Base-by-base conservation (phyloP, 1,140 invertebrate genomes). In the Anastatus disparis region DNA sequence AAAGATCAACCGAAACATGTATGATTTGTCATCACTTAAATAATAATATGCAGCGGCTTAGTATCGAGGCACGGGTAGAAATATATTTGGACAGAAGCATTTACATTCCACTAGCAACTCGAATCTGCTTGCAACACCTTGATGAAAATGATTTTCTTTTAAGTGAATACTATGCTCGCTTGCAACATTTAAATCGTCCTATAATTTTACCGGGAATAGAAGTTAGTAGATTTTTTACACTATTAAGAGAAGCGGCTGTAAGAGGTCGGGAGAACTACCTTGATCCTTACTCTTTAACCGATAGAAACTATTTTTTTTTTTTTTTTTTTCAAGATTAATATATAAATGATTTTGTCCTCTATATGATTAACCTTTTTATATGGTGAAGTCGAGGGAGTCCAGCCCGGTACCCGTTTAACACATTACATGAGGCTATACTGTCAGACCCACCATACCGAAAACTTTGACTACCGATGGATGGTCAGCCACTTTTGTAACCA, bases 231-330 rank as follows among this genome's bases (percentile, higher is more conserved):
- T 48, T 46, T 29, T 17, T 44, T 67, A 29, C 12, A 31, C 24
- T 56, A 56, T 17, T 67, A 35, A 35, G 53, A 53, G 35, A 64
- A 64, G 27, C 12, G 46, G 8, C 44, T 27, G 27, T 48, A 50
- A 31, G 27, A 48, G n/a, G 13, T 48, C n/a, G 44, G 13, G 17
- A 17, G 44, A 46, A 46, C 17, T n/a, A 46, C 44, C 44, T 46
- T 52, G 48, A 52, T 52, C 48, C 24, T 27, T 9, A 52, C 48
- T n/a, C 24, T 52, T 52, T 52, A 15, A 52, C 22, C 48, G 24
- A 52, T 26, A 8, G 26, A 52, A 15, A n/a, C n/a, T n/a, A n/a
- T n/a, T n/a, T n/a, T n/a, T n/a, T n/a, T n/a, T n/a, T n/a, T n/a
- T n/a, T n/a, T n/a, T n/a, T n/a, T n/a, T n/a, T n/a, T n/a, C n/a